Conservation (phyloP, 1,140 invertebrate species). For the Drosophila gunungcola region DNA sequence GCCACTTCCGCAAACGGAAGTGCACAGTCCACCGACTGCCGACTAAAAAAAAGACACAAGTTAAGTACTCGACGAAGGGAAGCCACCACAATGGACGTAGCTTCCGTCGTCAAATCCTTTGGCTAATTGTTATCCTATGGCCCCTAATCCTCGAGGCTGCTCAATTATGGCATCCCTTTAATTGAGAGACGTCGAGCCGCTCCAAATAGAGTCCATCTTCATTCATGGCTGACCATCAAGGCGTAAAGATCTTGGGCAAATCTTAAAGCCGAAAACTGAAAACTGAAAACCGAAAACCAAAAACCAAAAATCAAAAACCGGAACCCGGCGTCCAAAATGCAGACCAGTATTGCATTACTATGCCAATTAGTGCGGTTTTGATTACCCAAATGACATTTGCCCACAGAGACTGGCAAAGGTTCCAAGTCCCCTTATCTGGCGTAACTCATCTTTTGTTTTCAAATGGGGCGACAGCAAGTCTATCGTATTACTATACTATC, state of each 20-base stretch:
- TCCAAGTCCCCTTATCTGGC: background rate
- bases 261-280: background rate
- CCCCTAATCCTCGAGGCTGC: slow-evolving; percentile 46
- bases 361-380: slow-evolving; percentile 74
- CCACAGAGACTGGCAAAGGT: background rate
- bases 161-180: slow-evolving; percentile 78
- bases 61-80: slow-evolving; percentile 53
- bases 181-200: slow-evolving; percentile 51
- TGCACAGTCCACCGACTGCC: slow-evolving; percentile 5
- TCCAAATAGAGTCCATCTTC: slow-evolving; percentile 13
- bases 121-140: slow-evolving; percentile 77
- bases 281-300: background rate
- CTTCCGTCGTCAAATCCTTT: slow-evolving; percentile 79
- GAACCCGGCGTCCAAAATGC: background rate
- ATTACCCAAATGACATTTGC: slow-evolving; percentile 63
- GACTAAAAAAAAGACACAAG: slow-evolving; percentile 71
- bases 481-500: slow-evolving; percentile 10
- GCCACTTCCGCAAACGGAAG: slow-evolving; percentile 60
- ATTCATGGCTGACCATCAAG: slow-evolving; percentile 50
- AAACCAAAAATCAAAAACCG: too few species aligned
- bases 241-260: slow-evolving; percentile 40
- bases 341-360: slow-evolving; percentile 65
- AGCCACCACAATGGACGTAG: slow-evolving; percentile 46
- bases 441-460: background rate
- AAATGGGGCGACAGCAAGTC: slow-evolving; percentile 12